Base-by-base conservation (phyloP, 2,113 vertebrate species). In the Cyprinus carpio region DNA sequence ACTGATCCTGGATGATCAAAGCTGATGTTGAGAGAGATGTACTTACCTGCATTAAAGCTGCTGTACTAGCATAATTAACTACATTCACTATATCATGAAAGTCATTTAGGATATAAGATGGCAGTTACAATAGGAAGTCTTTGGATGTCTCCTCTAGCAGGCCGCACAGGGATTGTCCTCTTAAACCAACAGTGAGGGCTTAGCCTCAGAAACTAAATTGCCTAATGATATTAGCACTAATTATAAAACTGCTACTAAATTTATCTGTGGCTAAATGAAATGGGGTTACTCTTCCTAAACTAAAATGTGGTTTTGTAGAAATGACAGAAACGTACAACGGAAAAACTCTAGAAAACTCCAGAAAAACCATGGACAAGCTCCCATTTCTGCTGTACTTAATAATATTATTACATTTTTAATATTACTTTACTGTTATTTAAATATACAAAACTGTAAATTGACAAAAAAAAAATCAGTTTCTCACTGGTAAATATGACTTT, bases 161-260 rank as follows among this genome's bases (percentile, higher is more conserved):
- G 37, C 4, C n/a, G 2, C 65, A 23, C 27, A 71, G 65, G 81
- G 67, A 83, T 83, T 83, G 81, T 54, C 81, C 51, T 82, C 67
- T 54, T 83, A 58, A 83, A 72, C 29, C 1, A 31, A 72, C 31
- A 18, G 67, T 58, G 23, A 15, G 15, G 67, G 67, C 81, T 83
- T 72, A 83, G 46, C 67, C 81, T 56, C 67, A 58, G 29, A 83
- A 83, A 54, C 64, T 13, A 29, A 67, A 82, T 82, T 72, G 81
- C 51, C 49, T 72, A 72, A 72, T 83, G 81, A 72, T 25, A 83
- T 83, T 83, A 83, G 81, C 31, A 34, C 67, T 83, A 58, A 72
- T 83, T 83, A 71, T 72, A 71, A 72, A 40, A 83, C 29, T 37
- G 29, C 46, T 40, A 58, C 81, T 83, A 83, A 72, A 72, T 56